phyloP scores from a whole-genome alignment of 1,140 invertebrate species.

The Thaumatotibia leucotreta region DNA sequence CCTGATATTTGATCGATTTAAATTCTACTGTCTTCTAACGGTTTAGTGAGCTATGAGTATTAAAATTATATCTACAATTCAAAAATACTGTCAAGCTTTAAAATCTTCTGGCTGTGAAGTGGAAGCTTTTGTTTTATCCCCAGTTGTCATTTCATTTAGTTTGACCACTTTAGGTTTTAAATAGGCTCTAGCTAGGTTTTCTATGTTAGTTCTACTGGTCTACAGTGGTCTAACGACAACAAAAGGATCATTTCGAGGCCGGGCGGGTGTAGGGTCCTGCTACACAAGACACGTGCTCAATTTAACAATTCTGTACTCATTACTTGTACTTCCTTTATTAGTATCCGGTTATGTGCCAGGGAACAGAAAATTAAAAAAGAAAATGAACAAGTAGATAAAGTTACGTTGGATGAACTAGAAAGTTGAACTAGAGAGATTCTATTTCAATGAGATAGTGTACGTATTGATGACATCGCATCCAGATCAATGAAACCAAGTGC shows the following conservation, averaged over 20 bases:
- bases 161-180: slow-evolving; percentile 27
- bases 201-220: slow-evolving; percentile 37
- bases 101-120: slow-evolving; percentile 37
- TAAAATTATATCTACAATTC: slow-evolving; percentile 29
- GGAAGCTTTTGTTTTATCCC: slow-evolving; percentile 37
- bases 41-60: slow-evolving; percentile 17
- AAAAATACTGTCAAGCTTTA: slow-evolving; percentile 25
- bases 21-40: neutral
- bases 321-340: slow-evolving; percentile 73
- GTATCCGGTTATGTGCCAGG: slow-evolving; percentile 65
- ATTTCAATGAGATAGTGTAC: slow-evolving; percentile 13
- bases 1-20: neutral
- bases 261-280: slow-evolving; percentile 53
- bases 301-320: slow-evolving; percentile 67
- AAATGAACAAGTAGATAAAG: slow-evolving; percentile 53
- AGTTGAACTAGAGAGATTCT: slow-evolving; percentile 23
- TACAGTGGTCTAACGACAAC: slow-evolving; percentile 60
- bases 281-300: slow-evolving; percentile 71
- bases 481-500: slow-evolving; percentile 20
- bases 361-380: slow-evolving; percentile 58
- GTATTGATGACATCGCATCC: slow-evolving; percentile 25
- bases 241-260: slow-evolving; percentile 44
- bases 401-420: slow-evolving; percentile 23
- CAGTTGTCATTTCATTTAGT: slow-evolving; percentile 37
- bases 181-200: slow-evolving; percentile 28